Conservation (phyloP, 2,797 vertebrate species). For the Phyllotis vaccarum region DNA sequence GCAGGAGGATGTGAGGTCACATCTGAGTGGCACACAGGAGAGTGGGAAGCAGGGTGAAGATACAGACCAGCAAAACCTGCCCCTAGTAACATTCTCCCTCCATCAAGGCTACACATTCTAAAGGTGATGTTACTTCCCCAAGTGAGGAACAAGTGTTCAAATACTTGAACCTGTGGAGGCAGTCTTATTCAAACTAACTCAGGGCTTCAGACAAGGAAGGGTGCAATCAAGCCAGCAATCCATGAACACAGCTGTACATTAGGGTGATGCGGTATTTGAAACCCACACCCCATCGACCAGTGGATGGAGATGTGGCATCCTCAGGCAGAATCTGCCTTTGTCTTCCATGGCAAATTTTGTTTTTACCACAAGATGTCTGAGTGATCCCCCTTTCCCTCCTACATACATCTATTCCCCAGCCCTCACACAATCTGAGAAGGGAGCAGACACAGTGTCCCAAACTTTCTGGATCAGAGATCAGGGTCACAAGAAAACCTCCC, state of each 20-base stretch:
- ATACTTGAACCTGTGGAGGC: background rate
- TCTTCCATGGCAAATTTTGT: background rate
- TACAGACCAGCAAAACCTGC: background rate
- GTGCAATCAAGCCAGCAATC: background rate
- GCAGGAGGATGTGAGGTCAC: background rate
- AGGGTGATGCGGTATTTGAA: background rate
- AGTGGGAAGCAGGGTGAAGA: background rate
- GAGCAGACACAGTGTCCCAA: background rate
- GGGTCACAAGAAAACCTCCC: background rate
- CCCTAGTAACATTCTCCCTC: background rate
- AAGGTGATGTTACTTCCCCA: background rate
- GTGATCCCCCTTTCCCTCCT: background rate
- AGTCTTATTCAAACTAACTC: background rate
- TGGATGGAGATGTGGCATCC: fast-evolving
- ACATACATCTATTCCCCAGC: background rate
- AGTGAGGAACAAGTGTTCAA: background rate
- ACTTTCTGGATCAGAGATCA: background rate
- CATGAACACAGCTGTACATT: too few relatives aligned
- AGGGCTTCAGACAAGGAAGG: background rate
- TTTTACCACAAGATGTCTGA: too few relatives aligned
- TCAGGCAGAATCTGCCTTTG: too few relatives aligned
- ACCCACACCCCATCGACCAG: fast-evolving
- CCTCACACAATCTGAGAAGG: background rate
- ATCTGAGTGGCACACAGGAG: background rate
- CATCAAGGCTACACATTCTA: background rate